Evolutionary conservation across 2,113 vertebrate genomes (phyloP).

Genomic region (Panurus biarmicus): DNA sequence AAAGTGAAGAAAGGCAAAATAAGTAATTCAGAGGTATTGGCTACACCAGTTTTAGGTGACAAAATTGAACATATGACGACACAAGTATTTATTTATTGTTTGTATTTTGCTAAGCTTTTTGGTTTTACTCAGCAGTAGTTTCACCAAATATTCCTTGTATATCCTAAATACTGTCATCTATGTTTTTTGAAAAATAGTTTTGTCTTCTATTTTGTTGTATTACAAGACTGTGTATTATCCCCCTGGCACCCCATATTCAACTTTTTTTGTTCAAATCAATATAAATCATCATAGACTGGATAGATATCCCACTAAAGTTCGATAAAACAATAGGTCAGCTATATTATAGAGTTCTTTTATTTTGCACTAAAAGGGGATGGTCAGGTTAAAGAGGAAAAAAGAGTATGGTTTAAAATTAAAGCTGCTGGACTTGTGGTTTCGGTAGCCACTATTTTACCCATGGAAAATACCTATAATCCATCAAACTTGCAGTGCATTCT

Average conservation of each 20-base stretch:
- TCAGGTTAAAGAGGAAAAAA: neutral
- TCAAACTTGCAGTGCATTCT: neutral
- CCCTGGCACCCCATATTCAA: neutral
- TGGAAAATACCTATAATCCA: neutral
- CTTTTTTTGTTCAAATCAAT: neutral
- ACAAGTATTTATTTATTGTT: neutral
- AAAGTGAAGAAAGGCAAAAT: neutral
- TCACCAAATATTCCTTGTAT: neutral
- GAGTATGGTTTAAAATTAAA: neutral
- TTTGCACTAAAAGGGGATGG: neutral
- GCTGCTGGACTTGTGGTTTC: neutral
- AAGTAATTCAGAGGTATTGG: neutral
- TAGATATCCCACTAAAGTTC: neutral
- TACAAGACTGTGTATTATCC: neutral
- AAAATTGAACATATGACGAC: neutral
- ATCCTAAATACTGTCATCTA: neutral
- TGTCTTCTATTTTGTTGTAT: neutral
- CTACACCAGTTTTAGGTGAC: neutral
- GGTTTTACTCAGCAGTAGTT: neutral
- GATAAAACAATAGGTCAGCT: neutral
- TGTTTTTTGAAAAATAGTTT: neutral
- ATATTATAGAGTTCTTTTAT: neutral
- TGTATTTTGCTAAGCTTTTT: neutral
- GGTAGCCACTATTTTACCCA: neutral
- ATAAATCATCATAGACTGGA: neutral